Percentiles rank a stretch among this genome's conserved stretches.
phyloP scores from a whole-genome alignment of 2,797 vertebrate species.

The Leuciscus waleckii region DNA sequence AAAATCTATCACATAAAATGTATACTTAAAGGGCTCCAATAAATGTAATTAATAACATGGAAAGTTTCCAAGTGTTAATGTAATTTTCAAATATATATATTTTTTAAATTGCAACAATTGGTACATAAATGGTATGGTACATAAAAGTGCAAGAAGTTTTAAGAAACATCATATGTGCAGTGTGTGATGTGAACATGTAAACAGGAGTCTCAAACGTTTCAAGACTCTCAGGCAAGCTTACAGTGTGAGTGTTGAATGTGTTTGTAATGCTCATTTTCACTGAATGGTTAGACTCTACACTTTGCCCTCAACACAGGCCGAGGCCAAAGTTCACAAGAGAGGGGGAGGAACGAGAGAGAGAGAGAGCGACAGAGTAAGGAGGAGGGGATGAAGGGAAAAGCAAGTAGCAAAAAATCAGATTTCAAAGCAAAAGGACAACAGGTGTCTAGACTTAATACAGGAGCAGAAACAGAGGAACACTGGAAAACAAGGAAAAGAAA shows the following conservation, averaged over 20 bases:
- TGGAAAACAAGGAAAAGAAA: constrained; percentile 61
- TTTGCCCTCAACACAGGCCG: constrained; percentile 73
- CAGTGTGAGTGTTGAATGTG: constrained; percentile 17
- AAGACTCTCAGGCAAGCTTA: background rate
- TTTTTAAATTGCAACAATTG: no score
- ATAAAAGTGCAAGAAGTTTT: background rate
- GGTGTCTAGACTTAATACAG: constrained; percentile 74
- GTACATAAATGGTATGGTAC: background rate
- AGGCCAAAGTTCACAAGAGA: constrained; percentile 81
- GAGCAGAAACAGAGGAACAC: constrained; percentile 67
- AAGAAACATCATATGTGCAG: background rate
- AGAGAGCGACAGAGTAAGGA: constrained; percentile 52
- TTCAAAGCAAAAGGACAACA: constrained; percentile 81
- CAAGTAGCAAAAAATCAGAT: constrained; percentile 73
- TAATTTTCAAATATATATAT: no score
- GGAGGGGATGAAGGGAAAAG: constrained; percentile 74
- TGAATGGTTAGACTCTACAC: constrained; percentile 74
- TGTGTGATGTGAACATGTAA: background rate
- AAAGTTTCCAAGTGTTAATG: background rate
- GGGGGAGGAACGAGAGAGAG: constrained; percentile 28
- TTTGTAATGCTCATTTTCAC: constrained; percentile 60
- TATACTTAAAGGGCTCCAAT: background rate
- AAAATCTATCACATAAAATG: background rate
- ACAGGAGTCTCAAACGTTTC: background rate
- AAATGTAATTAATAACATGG: background rate